phyloP scores from a whole-genome alignment of 2,888 invertebrate genomes.

The Masnerella sp. region DNA sequence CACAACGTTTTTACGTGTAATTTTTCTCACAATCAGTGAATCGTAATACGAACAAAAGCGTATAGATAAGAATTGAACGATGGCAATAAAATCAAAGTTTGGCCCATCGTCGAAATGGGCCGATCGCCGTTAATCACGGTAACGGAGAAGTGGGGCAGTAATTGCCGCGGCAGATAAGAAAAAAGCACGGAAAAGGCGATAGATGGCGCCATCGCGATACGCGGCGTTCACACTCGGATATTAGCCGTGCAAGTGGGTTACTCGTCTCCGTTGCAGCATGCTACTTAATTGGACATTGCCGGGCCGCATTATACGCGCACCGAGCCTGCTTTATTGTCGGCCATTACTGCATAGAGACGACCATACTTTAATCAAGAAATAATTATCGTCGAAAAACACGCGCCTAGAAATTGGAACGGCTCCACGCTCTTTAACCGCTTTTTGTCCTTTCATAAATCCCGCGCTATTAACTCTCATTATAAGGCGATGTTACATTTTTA shows the following conservation, averaged over 20 bases:
- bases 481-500: too few species aligned
- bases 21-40: too few species aligned
- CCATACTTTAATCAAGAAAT: slow-evolving; percentile 47
- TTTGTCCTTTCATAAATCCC: slow-evolving; percentile 21
- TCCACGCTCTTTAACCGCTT: slow-evolving; percentile 15
- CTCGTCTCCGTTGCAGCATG: slow-evolving; percentile 71
- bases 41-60: too few species aligned
- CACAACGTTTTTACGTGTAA: too few species aligned
- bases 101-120: too few species aligned
- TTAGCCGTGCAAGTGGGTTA: slow-evolving; percentile 71
- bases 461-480: slow-evolving; percentile 21
- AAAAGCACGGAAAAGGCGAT: slow-evolving; percentile 56
- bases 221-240: slow-evolving; percentile 68
- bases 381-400: slow-evolving; percentile 39
- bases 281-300: slow-evolving; percentile 70
- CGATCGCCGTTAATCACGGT: background rate
- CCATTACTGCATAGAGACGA: slow-evolving; percentile 45
- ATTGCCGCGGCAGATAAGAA: slow-evolving; percentile 49
- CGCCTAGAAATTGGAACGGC: slow-evolving; percentile 36
- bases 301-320: slow-evolving; percentile 33
- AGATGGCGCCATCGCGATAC: slow-evolving; percentile 69
- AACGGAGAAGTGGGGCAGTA: slow-evolving; percentile 34
- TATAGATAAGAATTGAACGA: background rate
- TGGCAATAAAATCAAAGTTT: background rate
- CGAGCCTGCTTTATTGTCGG: slow-evolving; percentile 37